Percentiles rank a stretch among this genome's conserved stretches.
phyloP scores from a whole-genome alignment of 2,888 invertebrate genomes.

The Gisinianus flammeolus region DNA sequence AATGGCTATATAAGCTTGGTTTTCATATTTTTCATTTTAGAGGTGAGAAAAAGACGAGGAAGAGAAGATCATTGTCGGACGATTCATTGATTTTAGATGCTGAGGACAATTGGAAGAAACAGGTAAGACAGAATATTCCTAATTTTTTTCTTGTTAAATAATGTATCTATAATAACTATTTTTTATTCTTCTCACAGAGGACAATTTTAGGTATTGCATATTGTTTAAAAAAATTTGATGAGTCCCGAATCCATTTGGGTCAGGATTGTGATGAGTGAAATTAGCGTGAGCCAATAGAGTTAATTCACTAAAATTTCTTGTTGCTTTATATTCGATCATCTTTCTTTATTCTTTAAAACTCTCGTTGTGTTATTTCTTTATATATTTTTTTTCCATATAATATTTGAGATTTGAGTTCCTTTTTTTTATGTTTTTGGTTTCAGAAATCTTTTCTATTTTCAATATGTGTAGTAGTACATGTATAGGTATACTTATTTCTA shows the following conservation, averaged over 20 bases:
- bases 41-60: not conserved
- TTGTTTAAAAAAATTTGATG: conserved; percentile 31
- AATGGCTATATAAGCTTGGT: too few relatives aligned
- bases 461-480: not conserved
- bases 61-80: not conserved
- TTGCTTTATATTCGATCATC: not conserved
- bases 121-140: too few relatives aligned
- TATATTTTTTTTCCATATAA: not conserved
- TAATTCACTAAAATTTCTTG: not conserved
- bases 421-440: not conserved
- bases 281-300: too few relatives aligned
- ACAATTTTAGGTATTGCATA: not conserved
- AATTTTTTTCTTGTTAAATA: too few relatives aligned
- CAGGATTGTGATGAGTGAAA: conserved; percentile 19
- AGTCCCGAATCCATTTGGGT: conserved; percentile 4
- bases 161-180: too few relatives aligned
- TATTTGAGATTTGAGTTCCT: not conserved
- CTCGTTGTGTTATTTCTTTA: not conserved
- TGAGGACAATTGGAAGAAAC: conserved; percentile 12
- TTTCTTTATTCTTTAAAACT: not conserved
- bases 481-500: too few relatives aligned
- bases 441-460: not conserved
- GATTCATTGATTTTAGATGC: not conserved
- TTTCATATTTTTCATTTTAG: too few relatives aligned
- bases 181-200: not conserved